Evolutionary conservation across 2,888 invertebrate genomes (phyloP), one percentile per base, ranked within the genome.

Genomic region (Lasiommata megera): DNA sequence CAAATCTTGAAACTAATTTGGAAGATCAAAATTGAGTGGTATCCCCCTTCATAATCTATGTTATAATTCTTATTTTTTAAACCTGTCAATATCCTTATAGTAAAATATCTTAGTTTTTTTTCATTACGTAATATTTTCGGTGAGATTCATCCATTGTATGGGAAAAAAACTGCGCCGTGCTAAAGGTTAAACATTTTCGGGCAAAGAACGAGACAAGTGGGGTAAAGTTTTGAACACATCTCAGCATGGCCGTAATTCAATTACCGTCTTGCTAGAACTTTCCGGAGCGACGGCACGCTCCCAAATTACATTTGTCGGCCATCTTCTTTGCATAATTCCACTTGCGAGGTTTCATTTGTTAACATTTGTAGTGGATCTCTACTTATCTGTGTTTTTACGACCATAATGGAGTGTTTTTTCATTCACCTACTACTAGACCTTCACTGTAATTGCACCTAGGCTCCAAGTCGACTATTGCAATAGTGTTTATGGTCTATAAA

Each of bases 221-320:
- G 40, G 46, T 41, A 14, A 56, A 62, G 29, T 59, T 52, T 38
- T 16, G 50, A 56, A 54, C 56, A 59, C 58, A 61, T 61, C 59
- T 58, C 58, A 62, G 46, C 41, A 18, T 46, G 55, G 57, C 44
- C 53, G 59, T 59, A 63, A 63, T 63, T 63, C 56, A 61, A 63
- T 63, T 63, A 63, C 56, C 14, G 43, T 60, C 46, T 59, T 41
- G 46, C 12, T 14, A n/a, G 51, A 56, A 62, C 53, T 59, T 62
- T 56, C 14, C 46, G 31, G 56, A 52, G 54, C 50, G 31, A 29
- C 29, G 52, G 28, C 28, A 58, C 44, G 43, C 40, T 47, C 23
- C 36, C 52, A 59, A 62, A 59, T 62, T 62, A 58, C 60, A 58
- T 61, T 55, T 54, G 54, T 46, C 46, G 28, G 46, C 40, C 44